Percentiles rank a stretch among this genome's conserved stretches.
Evolutionary conservation across 2,888 invertebrate species (phyloP).

Genomic region (Sphaerophoria rueppellii): DNA sequence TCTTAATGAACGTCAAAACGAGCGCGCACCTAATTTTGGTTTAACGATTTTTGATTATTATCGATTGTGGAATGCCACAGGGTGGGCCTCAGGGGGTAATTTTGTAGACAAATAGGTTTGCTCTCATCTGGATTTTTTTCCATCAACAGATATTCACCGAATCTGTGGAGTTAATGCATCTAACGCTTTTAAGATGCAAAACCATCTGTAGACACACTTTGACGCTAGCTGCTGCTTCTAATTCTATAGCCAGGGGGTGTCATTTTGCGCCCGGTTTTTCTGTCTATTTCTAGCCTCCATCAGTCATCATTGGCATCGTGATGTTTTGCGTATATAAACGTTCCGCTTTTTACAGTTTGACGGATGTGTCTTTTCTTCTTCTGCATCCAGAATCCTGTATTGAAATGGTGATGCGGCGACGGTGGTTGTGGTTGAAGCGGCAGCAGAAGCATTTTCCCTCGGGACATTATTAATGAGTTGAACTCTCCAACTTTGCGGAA

Average conservation of each 20-base stretch:
- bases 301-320: constrained; percentile 50
- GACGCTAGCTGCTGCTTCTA: neutral
- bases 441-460: constrained; percentile 29
- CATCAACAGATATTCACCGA: neutral
- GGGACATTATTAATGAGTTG: constrained; percentile 67
- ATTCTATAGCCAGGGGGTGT: constrained; percentile 53
- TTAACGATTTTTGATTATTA: no score
- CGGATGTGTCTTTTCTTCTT: constrained; percentile 29
- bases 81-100: no score
- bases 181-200: constrained; percentile 40
- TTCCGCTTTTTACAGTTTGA: constrained; percentile 50
- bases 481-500: constrained; percentile 50
- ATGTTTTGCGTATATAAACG: constrained; percentile 33
- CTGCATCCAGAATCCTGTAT: constrained; percentile 1
- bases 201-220: constrained; percentile 14
- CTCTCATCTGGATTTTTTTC: no score
- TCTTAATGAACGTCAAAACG: no score
- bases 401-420: neutral
- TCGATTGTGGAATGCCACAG: no score
- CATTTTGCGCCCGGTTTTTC: constrained; percentile 52
- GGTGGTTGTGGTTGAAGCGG: neutral
- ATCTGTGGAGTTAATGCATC: constrained; percentile 35
- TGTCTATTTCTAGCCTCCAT: constrained; percentile 47
- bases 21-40: no score
- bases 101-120: no score